Percentiles rank a stretch among this genome's conserved stretches.
phyloP scores from a whole-genome alignment of 2,113 vertebrate species.

The Hoplias malabaricus region DNA sequence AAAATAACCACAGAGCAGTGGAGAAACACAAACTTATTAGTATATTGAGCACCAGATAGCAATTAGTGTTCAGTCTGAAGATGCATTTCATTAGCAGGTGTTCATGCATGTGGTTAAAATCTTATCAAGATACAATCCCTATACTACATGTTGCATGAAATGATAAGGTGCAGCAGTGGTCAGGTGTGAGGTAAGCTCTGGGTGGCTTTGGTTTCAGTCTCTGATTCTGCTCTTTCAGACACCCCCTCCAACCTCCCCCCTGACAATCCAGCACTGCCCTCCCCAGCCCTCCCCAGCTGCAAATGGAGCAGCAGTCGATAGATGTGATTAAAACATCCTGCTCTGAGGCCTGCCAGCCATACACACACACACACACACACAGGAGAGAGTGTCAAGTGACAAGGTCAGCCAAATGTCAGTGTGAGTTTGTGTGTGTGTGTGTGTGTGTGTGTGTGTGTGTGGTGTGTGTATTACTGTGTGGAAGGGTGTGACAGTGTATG shows the following conservation, averaged over 20 bases:
- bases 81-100: too few species aligned
- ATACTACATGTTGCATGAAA: too few species aligned
- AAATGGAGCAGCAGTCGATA: constrained; percentile 45
- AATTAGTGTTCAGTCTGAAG: too few species aligned
- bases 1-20: too few species aligned
- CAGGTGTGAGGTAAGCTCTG: too few species aligned
- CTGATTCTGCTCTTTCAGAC: background rate
- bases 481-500: background rate
- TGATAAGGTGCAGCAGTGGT: too few species aligned
- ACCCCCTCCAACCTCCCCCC: background rate
- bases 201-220: background rate
- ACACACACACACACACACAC: constrained; percentile 34
- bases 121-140: too few species aligned
- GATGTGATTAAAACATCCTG: constrained; percentile 55
- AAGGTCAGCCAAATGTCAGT: constrained; percentile 53
- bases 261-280: background rate
- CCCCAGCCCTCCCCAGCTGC: background rate
- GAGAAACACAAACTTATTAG: too few species aligned
- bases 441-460: constrained; percentile 12
- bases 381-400: constrained; percentile 4
- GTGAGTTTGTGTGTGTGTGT: background rate
- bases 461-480: background rate
- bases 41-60: too few species aligned
- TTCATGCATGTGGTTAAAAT: too few species aligned
- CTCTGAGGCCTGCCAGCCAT: constrained; percentile 21